These are phyloP conservation scores for Grus americana DNA, from an alignment of 2,113 vertebrate species.

Conservation along the genomic window DNA sequence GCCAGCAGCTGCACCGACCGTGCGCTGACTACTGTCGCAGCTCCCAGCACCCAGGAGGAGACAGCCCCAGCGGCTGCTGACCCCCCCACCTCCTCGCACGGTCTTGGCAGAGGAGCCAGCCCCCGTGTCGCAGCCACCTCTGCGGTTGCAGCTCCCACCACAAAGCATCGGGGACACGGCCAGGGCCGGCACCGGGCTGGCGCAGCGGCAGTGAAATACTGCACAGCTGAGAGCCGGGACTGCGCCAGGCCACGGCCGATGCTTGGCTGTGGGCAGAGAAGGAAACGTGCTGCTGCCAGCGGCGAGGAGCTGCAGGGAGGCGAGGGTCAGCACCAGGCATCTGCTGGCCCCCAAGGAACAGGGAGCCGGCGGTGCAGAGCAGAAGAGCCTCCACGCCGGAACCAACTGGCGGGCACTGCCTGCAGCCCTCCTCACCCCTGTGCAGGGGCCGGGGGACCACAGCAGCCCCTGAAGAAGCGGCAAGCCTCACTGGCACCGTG, in stretches of 20 bases:
- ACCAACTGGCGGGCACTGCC: fast-evolving
- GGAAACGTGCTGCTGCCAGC: background rate
- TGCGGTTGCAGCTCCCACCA: fast-evolving
- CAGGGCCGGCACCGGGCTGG: background rate
- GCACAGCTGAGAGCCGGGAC: background rate
- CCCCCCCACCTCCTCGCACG: fast-evolving
- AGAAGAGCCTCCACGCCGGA: background rate
- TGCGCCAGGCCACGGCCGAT: background rate
- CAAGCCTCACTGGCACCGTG: background rate
- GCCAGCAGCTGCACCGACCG: fast-evolving
- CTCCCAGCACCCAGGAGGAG: background rate
- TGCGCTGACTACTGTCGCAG: fast-evolving
- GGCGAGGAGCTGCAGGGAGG: background rate
- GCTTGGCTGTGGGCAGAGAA: background rate
- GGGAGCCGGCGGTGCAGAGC: background rate
- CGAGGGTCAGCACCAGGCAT: background rate
- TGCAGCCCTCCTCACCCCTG: fast-evolving
- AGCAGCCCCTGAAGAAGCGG: background rate
- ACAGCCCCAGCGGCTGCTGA: background rate
- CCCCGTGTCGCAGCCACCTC: fast-evolving
- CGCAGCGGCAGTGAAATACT: no score
- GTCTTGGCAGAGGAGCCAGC: fast-evolving
- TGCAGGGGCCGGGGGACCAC: no score
- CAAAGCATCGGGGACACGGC: fast-evolving
- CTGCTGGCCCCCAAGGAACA: background rate